phyloP scores from a whole-genome alignment of 1,140 invertebrate genomes.

The Hypothenemus hampei region DNA sequence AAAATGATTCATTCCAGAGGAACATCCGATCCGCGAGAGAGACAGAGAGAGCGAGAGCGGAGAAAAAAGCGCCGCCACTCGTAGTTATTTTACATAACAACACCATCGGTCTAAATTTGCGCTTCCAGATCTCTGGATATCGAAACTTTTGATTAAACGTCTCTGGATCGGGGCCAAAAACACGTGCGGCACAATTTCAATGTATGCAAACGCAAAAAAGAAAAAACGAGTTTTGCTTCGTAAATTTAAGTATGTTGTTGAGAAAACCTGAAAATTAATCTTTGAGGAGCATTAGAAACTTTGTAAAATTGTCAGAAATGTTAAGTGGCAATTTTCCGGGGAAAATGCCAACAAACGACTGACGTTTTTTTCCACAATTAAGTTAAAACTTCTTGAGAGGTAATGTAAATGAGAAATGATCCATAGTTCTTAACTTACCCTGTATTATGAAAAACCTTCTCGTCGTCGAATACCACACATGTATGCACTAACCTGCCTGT shows the following conservation, averaged over 20 bases:
- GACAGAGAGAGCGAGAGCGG: too few relatives aligned
- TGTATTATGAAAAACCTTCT: too few relatives aligned
- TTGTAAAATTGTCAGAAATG: background rate
- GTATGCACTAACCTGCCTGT: too few relatives aligned
- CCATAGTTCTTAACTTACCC: too few relatives aligned
- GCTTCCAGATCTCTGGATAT: conserved; percentile 5
- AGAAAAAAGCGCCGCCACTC: too few relatives aligned
- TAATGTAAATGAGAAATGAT: too few relatives aligned
- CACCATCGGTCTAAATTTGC: background rate
- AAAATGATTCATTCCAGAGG: background rate
- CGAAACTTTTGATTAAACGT: conserved; percentile 5
- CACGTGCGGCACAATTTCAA: background rate
- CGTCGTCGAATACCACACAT: too few relatives aligned
- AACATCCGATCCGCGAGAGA: background rate
- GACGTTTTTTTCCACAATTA: too few relatives aligned
- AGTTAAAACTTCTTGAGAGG: too few relatives aligned
- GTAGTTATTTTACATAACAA: background rate
- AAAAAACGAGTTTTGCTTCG: background rate
- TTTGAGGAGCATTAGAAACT: background rate
- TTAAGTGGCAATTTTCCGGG: background rate
- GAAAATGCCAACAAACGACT: too few relatives aligned
- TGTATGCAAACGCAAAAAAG: background rate
- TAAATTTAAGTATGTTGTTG: background rate
- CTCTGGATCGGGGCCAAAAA: conserved; percentile 3
- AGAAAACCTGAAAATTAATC: background rate